Evolutionary conservation across 2,113 vertebrate genomes (phyloP).

Genomic region (Grammomys surdaster): DNA sequence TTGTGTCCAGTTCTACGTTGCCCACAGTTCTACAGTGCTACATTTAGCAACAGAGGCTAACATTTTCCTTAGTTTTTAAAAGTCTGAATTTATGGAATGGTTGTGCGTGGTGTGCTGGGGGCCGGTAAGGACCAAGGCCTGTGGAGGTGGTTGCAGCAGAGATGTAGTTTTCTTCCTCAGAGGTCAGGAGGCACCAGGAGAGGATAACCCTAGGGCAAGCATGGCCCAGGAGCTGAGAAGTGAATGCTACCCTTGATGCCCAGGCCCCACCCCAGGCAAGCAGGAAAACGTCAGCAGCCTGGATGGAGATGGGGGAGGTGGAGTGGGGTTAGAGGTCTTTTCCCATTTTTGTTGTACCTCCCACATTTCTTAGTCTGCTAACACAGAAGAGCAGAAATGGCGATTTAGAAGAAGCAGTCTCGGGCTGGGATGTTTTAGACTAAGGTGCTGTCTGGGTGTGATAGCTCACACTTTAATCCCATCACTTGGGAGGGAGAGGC

Average conservation of each 20-base stretch:
- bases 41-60: not conserved
- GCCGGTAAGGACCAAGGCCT: not conserved
- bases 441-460: too few species aligned
- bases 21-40: not conserved
- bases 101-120: too few species aligned
- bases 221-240: not conserved
- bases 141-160: not conserved
- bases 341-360: not conserved
- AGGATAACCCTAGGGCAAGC: rapidly evolving
- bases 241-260: not conserved
- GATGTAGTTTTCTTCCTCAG: not conserved
- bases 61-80: not conserved
- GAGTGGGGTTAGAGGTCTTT: rapidly evolving
- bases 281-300: rapidly evolving
- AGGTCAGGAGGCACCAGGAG: not conserved
- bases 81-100: not conserved
- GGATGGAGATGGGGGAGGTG: rapidly evolving
- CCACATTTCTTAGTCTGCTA: not conserved
- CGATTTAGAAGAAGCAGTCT: not conserved
- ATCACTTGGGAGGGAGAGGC: not conserved
- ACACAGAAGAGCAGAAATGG: not conserved
- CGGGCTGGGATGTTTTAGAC: not conserved
- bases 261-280: rapidly evolving
- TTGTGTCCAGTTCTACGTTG: not conserved
- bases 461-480: not conserved